Percentiles rank a stretch among this genome's conserved stretches.
Evolutionary conservation across 2,888 invertebrate species (phyloP).

Genomic region (Villa cingulata): DNA sequence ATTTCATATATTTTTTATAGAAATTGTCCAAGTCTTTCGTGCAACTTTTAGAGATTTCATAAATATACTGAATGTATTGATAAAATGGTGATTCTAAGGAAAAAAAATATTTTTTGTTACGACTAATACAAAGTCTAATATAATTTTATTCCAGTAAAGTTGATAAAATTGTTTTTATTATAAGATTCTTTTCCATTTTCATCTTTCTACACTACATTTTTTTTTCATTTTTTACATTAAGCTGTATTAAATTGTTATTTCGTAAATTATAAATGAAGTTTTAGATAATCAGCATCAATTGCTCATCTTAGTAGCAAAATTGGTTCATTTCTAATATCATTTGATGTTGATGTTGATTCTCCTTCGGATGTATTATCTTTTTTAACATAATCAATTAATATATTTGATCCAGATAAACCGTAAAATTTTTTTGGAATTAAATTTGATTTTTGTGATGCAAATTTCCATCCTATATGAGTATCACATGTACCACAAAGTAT

Average conservation of each 20-base stretch:
- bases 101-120: too few relatives aligned
- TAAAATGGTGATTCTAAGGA: too few relatives aligned
- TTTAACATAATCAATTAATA: slow-evolving; percentile 26
- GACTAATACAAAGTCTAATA: too few relatives aligned
- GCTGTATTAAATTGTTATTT: too few relatives aligned
- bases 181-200: too few relatives aligned
- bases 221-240: too few relatives aligned
- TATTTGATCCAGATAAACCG: slow-evolving; percentile 50
- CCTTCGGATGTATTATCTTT: neutral
- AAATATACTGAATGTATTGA: too few relatives aligned
- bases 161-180: too few relatives aligned
- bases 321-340: neutral
- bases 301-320: neutral
- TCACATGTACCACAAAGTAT: slow-evolving; percentile 52
- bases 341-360: neutral
- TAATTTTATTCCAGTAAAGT: too few relatives aligned
- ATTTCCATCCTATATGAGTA: slow-evolving; percentile 68
- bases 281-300: neutral
- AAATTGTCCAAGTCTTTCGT: slow-evolving; percentile 32
- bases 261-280: too few relatives aligned
- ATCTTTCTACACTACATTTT: too few relatives aligned
- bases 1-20: slow-evolving; percentile 15
- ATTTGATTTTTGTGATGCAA: slow-evolving; percentile 47
- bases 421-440: slow-evolving; percentile 55
- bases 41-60: slow-evolving; percentile 22